phyloP scores from a whole-genome alignment of 30 jellyfish, hydroid and myxozoan species.

The Hydractinia echinata region DNA sequence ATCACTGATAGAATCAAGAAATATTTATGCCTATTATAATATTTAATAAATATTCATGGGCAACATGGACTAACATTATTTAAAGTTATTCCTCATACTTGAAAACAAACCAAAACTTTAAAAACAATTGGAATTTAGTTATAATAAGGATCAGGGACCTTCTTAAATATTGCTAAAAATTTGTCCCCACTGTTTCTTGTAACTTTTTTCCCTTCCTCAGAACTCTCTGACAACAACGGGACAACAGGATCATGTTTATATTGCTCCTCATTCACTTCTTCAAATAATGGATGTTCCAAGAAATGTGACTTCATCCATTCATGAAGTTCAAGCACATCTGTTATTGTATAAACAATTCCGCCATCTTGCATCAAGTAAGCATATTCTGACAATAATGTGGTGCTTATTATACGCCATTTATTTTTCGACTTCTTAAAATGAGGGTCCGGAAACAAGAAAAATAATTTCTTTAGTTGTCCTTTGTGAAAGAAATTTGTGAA shows the following conservation, averaged over 20 bases:
- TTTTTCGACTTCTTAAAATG: slow-evolving; percentile 77
- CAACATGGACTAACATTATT: too few species aligned
- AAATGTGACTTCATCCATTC: slow-evolving; percentile 81
- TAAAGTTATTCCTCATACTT: too few species aligned
- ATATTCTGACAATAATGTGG: slow-evolving; percentile 52
- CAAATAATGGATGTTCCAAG: slow-evolving; percentile 66
- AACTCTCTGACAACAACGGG: slow-evolving; percentile 49
- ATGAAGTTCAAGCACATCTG: slow-evolving; percentile 84
- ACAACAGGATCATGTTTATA: slow-evolving; percentile 82
- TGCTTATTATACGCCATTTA: slow-evolving; percentile 88
- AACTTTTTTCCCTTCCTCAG: slow-evolving; percentile 93
- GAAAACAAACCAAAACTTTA: too few species aligned
- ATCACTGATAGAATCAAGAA: too few species aligned
- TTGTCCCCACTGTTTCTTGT: slow-evolving; percentile 79
- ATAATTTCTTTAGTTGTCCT: slow-evolving; percentile 80
- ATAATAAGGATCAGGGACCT: slow-evolving; percentile 45
- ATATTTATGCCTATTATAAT: too few species aligned
- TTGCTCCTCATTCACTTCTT: slow-evolving; percentile 47
- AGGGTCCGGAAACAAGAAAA: slow-evolving; percentile 93
- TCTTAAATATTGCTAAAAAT: slow-evolving; percentile 67
- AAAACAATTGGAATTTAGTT: neutral
- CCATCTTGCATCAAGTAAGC: slow-evolving; percentile 74
- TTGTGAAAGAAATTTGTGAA: slow-evolving; percentile 71
- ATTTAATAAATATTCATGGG: too few species aligned
- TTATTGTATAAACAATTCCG: slow-evolving; percentile 80